These are phyloP conservation scores for Drosophila anomalata DNA, from an alignment of 2,888 invertebrate species.

Conservation along the genomic window DNA sequence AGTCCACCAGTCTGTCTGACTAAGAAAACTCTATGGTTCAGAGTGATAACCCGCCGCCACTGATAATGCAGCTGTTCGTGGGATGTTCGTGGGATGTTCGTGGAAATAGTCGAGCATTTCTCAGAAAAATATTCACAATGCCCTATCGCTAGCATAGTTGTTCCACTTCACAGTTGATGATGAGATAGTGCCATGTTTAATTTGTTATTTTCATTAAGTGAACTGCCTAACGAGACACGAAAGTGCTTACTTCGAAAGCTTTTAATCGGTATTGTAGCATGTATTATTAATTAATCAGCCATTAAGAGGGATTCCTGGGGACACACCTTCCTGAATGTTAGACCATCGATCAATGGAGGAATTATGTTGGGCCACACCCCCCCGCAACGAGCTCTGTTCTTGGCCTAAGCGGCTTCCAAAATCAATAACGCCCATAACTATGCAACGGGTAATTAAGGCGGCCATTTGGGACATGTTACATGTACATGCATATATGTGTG, in stretches of 20 bases:
- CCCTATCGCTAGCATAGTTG: slow-evolving; percentile 9
- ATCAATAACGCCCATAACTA: slow-evolving; percentile 55
- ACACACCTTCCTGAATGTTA: slow-evolving; percentile 21
- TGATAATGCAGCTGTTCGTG: slow-evolving; percentile 16
- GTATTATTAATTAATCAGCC: neutral
- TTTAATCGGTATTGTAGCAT: no score
- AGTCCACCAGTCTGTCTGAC: slow-evolving; percentile 27
- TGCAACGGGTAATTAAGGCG: slow-evolving; percentile 51
- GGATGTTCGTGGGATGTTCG: slow-evolving; percentile 23
- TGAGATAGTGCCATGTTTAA: slow-evolving; percentile 17
- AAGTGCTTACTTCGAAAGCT: no score
- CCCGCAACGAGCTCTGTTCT: neutral
- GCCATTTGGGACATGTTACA: neutral
- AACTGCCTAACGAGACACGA: neutral
- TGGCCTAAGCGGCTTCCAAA: slow-evolving; percentile 17
- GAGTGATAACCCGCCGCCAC: slow-evolving; percentile 20
- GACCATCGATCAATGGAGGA: slow-evolving; percentile 16
- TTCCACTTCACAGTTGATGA: slow-evolving; percentile 3
- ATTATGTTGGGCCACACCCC: neutral
- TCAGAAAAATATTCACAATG: slow-evolving; percentile 6
- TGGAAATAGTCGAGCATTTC: slow-evolving; percentile 19
- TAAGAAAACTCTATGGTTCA: slow-evolving; percentile 17
- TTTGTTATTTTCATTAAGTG: slow-evolving; percentile 3
- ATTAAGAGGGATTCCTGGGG: neutral
- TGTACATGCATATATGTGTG: neutral